A percentile compares a stretch with the other conserved stretches of the same genome.
phyloP scores from a whole-genome alignment of 1,140 invertebrate species.

The Ceratosolen solmsi region DNA sequence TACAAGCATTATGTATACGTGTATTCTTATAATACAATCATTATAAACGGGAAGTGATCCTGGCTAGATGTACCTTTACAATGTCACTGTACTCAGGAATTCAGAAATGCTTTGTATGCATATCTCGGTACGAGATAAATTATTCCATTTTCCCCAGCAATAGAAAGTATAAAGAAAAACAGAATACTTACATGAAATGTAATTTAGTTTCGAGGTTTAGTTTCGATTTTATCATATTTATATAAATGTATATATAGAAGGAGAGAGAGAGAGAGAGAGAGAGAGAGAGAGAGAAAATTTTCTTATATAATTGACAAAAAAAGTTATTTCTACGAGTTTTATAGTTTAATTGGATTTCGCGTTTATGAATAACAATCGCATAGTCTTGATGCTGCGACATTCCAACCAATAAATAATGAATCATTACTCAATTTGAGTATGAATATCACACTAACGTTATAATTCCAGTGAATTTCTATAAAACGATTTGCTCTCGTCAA shows the following conservation, averaged over 20 bases:
- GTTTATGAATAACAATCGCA: too few species aligned
- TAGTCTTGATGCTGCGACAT: too few species aligned
- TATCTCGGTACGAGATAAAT: conserved; percentile 2
- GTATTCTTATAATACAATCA: neutral
- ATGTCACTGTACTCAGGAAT: neutral
- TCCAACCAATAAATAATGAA: too few species aligned
- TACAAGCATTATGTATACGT: neutral
- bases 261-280: too few species aligned
- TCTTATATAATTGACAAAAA: too few species aligned
- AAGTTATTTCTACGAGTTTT: too few species aligned
- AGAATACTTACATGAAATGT: neutral
- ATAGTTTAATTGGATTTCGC: too few species aligned
- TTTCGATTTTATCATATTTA: conserved; percentile 9
- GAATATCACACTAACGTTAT: neutral
- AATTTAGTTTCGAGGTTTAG: neutral
- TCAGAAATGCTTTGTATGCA: conserved; percentile 4
- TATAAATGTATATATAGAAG: too few species aligned
- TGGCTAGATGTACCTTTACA: neutral
- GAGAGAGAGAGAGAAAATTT: too few species aligned
- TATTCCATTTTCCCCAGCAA: neutral
- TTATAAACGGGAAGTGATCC: neutral
- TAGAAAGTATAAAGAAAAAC: neutral
- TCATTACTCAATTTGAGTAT: too few species aligned
- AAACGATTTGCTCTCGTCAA: neutral
- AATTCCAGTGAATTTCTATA: neutral